Base-by-base conservation (phyloP, 1,140 invertebrate genomes). In the Batillaria attramentaria region DNA sequence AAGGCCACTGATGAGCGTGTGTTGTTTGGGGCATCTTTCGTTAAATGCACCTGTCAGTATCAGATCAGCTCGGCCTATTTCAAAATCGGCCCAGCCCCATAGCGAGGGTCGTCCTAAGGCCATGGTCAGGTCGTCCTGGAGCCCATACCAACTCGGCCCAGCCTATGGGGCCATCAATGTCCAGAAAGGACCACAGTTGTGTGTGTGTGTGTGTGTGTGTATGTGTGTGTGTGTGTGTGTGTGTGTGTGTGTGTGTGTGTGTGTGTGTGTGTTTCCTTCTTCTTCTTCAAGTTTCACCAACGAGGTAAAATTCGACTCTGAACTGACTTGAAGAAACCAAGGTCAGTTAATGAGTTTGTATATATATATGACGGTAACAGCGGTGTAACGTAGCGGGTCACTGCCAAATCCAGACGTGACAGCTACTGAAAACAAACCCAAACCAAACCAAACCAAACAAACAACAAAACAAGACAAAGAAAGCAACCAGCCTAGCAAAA, bases 181-280 rank as follows among this genome's bases (percentile, higher is more conserved):
- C 66, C 66, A n/a, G 66, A 69, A 31, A 69, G 35, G 37, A 41
- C 66, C 16, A 69, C 39, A 41, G 66, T 1, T 60, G 57, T 60
- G 57, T 60, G 57, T 60, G 57, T 60, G 57, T 60, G 57, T n/a
- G 57, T 60, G 57, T 60, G 57, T n/a, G 57, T 60, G 57, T 60
- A 31, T n/a, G 57, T 60, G 57, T n/a, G 57, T 60, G 57, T n/a
- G 57, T 60, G 57, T n/a, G 57, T 60, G 57, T n/a, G 57, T 60
- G 24, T n/a, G 57, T n/a, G 57, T n/a, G 57, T n/a, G 57, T n/a
- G 24, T n/a, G 57, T n/a, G 57, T n/a, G 57, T n/a, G 57, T 60
- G 57, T 60, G 57, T 60, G 57, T 60, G 57, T n/a, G 57, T 60
- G 57, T 31, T 6, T 60, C 24, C 57, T n/a, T n/a, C n/a, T n/a